Evolutionary conservation across 1,140 invertebrate genomes (phyloP), one percentile per base, ranked within the genome.

Genomic region (Drosophila insularis): DNA sequence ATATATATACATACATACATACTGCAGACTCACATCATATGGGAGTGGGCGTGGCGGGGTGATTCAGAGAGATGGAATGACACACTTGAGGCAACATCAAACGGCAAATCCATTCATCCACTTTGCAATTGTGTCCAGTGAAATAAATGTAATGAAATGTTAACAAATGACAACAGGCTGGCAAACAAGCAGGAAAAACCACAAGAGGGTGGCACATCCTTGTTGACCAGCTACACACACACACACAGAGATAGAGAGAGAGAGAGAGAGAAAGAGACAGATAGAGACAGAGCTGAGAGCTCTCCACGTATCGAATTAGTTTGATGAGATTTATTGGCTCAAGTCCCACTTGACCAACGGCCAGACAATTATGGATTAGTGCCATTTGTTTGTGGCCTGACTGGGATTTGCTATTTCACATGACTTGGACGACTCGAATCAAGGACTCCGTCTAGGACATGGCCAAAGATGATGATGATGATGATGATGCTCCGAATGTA

Each of bases 91-190:
- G 69, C 84, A 56, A 84, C 73, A 87, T 86, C 82, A 86, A 86
- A 86, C 79, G 75, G 71, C 75, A 87, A 81, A 86, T 82, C 82
- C 82, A 86, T 86, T 86, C 82, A 86, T 86, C 82, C 82, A 86
- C 82, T 86, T 87, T 77, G 79, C 79, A 87, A 87, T 87, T 86
- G 82, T 86, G 82, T 82, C 84, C 82, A 78, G 79, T 84, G 84
- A 72, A 89, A 89, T 89, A 89, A 89, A 89, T 89, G 80, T 89
- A 90, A 90, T 90, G 87, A 90, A 89, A 90, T 90, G 87, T 90
- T 90, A 90, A 90, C 87, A 89, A 87, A 89, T 82, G 82, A 90
- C 82, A 90, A 89, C 84, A 89, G 77, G 84, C 84, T 78, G 84
- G 84, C 79, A 89, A 89, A 89, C 84, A 89, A 82, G 84, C 68